A percentile compares a stretch with the other conserved stretches of the same genome.
Evolutionary conservation across 1,140 invertebrate species (phyloP).

Genomic region (Anoplolepis gracilipes): DNA sequence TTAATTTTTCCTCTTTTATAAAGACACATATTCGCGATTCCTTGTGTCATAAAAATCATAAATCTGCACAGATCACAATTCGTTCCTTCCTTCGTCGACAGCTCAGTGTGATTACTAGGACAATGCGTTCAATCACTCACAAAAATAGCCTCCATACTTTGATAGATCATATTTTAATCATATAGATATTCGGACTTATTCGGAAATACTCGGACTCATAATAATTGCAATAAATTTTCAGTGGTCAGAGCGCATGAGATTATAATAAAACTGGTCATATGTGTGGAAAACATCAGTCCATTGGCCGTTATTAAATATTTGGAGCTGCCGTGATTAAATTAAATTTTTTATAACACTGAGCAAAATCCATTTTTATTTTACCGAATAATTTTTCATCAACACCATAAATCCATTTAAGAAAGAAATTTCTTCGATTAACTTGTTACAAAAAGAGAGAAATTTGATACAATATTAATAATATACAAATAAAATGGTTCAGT

Average conservation of each 20-base stretch:
- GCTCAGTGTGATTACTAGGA: constrained; percentile 16
- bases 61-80: constrained; percentile 26
- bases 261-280: constrained; percentile 2
- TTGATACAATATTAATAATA: background rate
- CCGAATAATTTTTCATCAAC: constrained; percentile 1
- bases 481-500: constrained; percentile 1
- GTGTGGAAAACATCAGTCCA: constrained; percentile 20
- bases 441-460: background rate
- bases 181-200: background rate
- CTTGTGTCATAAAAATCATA: constrained; percentile 4
- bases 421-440: background rate
- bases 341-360: constrained; percentile 24
- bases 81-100: constrained; percentile 37
- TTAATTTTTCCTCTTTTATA: background rate
- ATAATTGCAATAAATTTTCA: constrained; percentile 13
- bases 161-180: constrained; percentile 23
- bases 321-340: constrained; percentile 5
- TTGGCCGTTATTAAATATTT: constrained; percentile 18
- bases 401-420: background rate
- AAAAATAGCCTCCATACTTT: background rate
- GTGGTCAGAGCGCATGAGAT: background rate
- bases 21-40: background rate
- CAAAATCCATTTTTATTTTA: background rate
- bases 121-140: constrained; percentile 14
- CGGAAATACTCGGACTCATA: constrained; percentile 17